Evolutionary conservation across 1,140 invertebrate species (phyloP), one percentile per base, ranked within the genome.

Genomic region (Neodiprion lecontei): DNA sequence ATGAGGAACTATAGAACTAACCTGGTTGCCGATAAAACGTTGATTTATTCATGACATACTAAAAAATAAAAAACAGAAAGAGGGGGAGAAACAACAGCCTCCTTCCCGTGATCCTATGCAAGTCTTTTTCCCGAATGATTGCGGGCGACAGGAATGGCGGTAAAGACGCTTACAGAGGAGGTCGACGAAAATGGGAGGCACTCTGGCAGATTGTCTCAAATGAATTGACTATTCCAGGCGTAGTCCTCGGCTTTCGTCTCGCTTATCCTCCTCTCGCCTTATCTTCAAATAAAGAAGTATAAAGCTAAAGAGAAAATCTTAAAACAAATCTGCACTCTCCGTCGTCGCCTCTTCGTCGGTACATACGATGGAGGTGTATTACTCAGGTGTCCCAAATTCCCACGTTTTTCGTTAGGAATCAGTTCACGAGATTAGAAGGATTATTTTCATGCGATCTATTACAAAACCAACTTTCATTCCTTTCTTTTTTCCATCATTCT

Each of bases 241-340:
- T 61, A 61, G 53, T 61, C 53, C 53, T 61, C 11, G 11, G 53
- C 53, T 61, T 61, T 61, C 53, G 53, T 61, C n/a, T 61, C 53
- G 1, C 53, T 61, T 61, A 61, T 61, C 53, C 53, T 61, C 53
- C 53, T 61, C 53, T 40, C 28, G n/a, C 1, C 53, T 8, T 61
- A 61, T 61, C 53, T 61, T n/a, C 53, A n/a, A 61, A 61, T 61
- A 61, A 61, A 61, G 53, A 61, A 61, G 53, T 61, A 61, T 61
- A 11, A 61, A 61, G 53, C 53, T n/a, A n/a, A 61, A 61, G n/a
- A 61, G 53, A 61, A 61, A 61, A 61, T 61, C 53, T 61, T 61
- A n/a, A 61, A 61, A 61, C 53, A 61, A 61, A 61, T n/a, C 53
- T n/a, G 7, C 28, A 40, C 28, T 40, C 28, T 40, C 28, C 28